These are phyloP conservation scores for Tiliqua scincoides DNA, from an alignment of 2,113 vertebrate genomes.

Conservation along the genomic window DNA sequence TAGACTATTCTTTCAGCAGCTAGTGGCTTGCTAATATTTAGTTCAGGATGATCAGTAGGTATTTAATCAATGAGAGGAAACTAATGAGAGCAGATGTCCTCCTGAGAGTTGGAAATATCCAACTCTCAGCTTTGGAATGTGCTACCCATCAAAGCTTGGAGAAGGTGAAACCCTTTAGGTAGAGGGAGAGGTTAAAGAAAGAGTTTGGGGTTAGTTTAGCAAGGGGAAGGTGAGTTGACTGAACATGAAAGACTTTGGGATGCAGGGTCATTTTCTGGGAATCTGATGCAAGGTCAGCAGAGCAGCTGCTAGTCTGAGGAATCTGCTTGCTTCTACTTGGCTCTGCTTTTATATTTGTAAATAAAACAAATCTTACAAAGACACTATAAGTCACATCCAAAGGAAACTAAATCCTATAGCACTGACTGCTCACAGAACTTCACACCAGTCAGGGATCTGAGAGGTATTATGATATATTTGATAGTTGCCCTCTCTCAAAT, in stretches of 20 bases:
- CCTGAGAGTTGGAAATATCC: not conserved
- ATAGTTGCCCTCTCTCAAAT: not conserved
- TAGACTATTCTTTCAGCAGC: not conserved
- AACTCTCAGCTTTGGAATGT: too few species aligned
- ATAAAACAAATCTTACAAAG: not conserved
- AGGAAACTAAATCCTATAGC: not conserved
- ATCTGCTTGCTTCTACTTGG: not conserved
- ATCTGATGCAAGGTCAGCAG: too few species aligned
- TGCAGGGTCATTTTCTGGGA: too few species aligned
- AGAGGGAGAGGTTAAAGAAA: too few species aligned
- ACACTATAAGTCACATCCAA: not conserved
- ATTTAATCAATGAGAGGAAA: not conserved
- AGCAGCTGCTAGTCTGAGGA: not conserved
- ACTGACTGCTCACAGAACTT: not conserved
- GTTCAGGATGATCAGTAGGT: not conserved
- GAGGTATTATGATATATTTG: not conserved
- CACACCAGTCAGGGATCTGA: too few species aligned
- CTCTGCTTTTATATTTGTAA: not conserved
- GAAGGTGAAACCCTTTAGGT: too few species aligned
- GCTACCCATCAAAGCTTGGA: too few species aligned
- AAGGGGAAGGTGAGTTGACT: not conserved
- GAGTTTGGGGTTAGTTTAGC: too few species aligned
- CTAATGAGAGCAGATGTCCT: not conserved
- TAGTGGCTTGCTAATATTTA: not conserved
- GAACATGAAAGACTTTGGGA: not conserved